phyloP scores from a whole-genome alignment of 2,888 invertebrate genomes.

The Homarus gammarus region DNA sequence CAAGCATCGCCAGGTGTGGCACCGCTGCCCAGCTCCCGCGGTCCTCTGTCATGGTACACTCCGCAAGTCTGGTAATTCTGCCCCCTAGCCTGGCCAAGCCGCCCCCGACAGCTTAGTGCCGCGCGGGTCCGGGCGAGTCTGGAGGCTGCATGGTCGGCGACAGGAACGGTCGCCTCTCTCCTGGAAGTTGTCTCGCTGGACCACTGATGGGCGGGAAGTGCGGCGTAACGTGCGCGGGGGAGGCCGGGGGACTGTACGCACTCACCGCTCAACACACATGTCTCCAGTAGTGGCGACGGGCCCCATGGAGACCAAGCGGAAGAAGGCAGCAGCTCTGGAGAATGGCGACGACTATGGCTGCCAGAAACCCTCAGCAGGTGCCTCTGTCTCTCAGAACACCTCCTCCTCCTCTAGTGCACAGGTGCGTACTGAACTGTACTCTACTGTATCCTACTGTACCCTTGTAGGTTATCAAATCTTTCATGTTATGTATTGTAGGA shows the following conservation, averaged over 20 bases:
- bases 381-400: conserved; percentile 24
- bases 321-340: conserved; percentile 57
- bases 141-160: not conserved
- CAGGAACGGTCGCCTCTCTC: not conserved
- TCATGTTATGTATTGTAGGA: too few relatives aligned
- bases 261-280: conserved; percentile 38
- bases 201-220: conserved; percentile 40
- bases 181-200: not conserved
- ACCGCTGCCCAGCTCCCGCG: too few relatives aligned
- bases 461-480: too few relatives aligned
- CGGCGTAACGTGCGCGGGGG: conserved; percentile 32
- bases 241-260: conserved; percentile 9
- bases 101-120: too few relatives aligned
- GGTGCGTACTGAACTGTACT: too few relatives aligned
- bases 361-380: conserved; percentile 24
- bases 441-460: too few relatives aligned
- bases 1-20: too few relatives aligned
- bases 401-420: conserved; percentile 25
- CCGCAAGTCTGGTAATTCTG: too few relatives aligned
- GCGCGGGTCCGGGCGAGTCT: not conserved
- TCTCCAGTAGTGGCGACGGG: conserved; percentile 61
- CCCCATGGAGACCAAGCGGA: conserved; percentile 63
- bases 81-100: too few relatives aligned
- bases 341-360: conserved; percentile 58
- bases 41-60: too few relatives aligned